Evolutionary conservation across 2,113 vertebrate genomes (phyloP), one percentile per base, ranked within the genome.

Genomic region (Arizona elegans): DNA sequence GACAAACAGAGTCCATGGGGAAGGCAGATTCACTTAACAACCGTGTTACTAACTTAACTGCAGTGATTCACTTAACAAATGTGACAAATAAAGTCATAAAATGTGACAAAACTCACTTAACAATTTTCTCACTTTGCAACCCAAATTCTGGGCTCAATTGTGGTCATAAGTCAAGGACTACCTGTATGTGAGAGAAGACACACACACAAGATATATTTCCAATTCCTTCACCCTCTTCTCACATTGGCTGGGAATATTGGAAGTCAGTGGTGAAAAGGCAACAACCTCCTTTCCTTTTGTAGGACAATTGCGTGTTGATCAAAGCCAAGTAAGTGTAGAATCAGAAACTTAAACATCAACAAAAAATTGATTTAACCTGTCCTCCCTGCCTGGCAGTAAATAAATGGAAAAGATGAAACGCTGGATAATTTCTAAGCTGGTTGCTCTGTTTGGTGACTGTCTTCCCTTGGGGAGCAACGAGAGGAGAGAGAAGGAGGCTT

Each of bases 391-490:
- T 93, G 70, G 65, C 0, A 0, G 24, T 91, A 88, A 96, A 92
- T 93, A 96, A 96, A 89, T 95, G 86, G 91, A 93, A 89, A 62
- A 93, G 88, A 52, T 93, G 24, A 95, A 96, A 91, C 47, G 12
- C 55, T 93, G 55, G 15, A 29, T 93, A 75, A 94, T 96, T 96
- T 94, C 91, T 95, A 6, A 90, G 92, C 93, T 92, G 86, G 0
- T 93, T 95, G 58, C 93, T 97, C 70, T 47, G 8, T 86, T 86
- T 86, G 13, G 85, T 10, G 12, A 50, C 47, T 12, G 1, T 50
- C 43, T 52, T 86, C 47, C 5, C 19, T 47, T 19, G 19, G 81
- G 81, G 38, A 43, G 81, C 38, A 24, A 10, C 0, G 8, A 9
- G 58, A 24, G 23, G 58, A 11, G 10, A 9, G 59, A 24, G 2